These are phyloP conservation scores for Drosophila niveifrons DNA, from an alignment of 2,888 invertebrate species.

Conservation along the genomic window DNA sequence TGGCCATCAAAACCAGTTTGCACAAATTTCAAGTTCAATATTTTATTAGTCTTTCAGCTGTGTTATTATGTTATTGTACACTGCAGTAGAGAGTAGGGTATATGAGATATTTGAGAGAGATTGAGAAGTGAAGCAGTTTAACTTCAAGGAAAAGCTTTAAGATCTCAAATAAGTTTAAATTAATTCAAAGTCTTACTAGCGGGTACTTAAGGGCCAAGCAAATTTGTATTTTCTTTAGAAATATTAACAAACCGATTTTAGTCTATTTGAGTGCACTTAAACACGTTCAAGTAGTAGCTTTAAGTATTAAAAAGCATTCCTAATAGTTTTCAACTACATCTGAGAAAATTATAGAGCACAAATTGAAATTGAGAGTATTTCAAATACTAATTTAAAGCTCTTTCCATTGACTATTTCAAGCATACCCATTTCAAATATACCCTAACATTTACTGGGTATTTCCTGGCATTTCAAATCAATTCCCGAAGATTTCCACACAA, in stretches of 20 bases:
- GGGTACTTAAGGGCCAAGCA: no score
- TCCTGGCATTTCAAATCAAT: background rate
- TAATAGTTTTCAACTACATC: background rate
- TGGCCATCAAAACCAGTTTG: constrained; percentile 35
- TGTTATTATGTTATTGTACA: background rate
- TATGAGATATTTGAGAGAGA: background rate
- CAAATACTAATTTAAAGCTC: no score
- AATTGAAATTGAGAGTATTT: no score
- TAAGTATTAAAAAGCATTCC: background rate
- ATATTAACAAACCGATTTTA: background rate
- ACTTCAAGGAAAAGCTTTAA: no score
- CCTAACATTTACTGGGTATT: background rate
- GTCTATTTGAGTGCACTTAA: background rate
- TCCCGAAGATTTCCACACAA: background rate
- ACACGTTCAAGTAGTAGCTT: background rate
- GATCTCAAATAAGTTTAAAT: no score
- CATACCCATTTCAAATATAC: no score
- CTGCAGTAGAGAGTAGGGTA: background rate
- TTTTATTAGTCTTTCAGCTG: constrained; percentile 1
- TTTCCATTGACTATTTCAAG: no score
- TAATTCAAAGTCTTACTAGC: no score
- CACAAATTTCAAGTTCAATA: constrained; percentile 41
- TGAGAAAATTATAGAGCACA: no score
- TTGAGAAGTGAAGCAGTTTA: no score
- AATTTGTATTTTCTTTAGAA: no score